These are phyloP conservation scores for Drosophila macrospina DNA, from an alignment of 2,888 invertebrate species.

Conservation along the genomic window DNA sequence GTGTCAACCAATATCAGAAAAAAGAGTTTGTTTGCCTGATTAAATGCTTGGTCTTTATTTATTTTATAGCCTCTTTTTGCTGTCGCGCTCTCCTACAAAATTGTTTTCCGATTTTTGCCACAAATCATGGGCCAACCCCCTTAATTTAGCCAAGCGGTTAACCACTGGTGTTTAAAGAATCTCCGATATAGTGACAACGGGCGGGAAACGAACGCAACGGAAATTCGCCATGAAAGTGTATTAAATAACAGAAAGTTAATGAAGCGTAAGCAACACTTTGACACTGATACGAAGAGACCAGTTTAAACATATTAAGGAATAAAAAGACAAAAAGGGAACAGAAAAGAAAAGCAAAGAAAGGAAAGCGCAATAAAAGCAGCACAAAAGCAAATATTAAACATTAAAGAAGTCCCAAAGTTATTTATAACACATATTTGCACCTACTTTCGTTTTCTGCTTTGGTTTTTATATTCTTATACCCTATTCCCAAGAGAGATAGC, in stretches of 20 bases:
- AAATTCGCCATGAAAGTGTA: conserved; percentile 70
- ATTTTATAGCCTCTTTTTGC: conserved; percentile 53
- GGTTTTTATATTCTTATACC: conserved; percentile 10
- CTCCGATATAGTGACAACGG: conserved; percentile 71
- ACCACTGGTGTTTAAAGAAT: conserved; percentile 54
- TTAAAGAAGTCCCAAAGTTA: conserved; percentile 64
- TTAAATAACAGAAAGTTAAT: conserved; percentile 78
- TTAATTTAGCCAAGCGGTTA: conserved; percentile 10
- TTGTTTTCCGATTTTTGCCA: conserved; percentile 66
- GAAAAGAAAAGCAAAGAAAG: neutral
- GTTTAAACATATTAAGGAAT: conserved; percentile 1
- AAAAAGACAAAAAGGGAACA: neutral
- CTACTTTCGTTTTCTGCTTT: neutral
- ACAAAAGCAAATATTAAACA: conserved; percentile 53
- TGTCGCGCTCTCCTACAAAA: conserved; percentile 37
- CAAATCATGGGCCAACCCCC: conserved; percentile 38
- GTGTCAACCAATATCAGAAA: conserved; percentile 12
- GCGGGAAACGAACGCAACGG: conserved; percentile 40
- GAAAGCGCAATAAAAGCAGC: conserved; percentile 59
- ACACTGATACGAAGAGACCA: conserved; percentile 28
- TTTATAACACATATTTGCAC: conserved; percentile 62
- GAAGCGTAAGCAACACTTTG: conserved; percentile 65
- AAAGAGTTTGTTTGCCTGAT: conserved; percentile 14
- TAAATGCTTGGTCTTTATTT: conserved; percentile 51
- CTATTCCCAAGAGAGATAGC: neutral